Evolutionary conservation across 2,888 invertebrate genomes (phyloP).

Genomic region (Ormyrus labotus): DNA sequence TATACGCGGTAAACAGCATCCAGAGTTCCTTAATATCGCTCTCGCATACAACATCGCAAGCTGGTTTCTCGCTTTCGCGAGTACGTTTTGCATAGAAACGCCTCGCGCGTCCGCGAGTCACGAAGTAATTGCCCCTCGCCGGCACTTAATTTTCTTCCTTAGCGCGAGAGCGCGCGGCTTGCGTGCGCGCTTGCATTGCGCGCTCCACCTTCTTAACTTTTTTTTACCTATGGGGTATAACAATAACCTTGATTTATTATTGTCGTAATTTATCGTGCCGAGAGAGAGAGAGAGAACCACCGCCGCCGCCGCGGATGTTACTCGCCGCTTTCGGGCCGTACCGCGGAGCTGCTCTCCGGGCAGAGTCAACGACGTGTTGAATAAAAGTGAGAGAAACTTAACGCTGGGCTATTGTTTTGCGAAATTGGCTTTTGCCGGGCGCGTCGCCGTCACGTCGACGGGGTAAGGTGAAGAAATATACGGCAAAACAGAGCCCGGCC

Average conservation of each 20-base stretch:
- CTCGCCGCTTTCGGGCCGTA: background rate
- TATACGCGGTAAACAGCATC: background rate
- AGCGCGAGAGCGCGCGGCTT: background rate
- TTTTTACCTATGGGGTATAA: slow-evolving; percentile 25
- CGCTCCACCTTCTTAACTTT: slow-evolving; percentile 9
- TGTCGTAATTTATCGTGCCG: slow-evolving; percentile 51
- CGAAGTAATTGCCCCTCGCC: slow-evolving; percentile 44
- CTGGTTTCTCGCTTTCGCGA: slow-evolving; percentile 1
- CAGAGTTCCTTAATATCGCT: background rate
- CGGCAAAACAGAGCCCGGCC: no score
- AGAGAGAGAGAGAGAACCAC: background rate
- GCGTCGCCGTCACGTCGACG: background rate
- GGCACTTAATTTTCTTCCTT: slow-evolving; percentile 46
- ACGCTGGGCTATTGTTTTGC: no score
- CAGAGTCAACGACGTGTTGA: slow-evolving; percentile 15
- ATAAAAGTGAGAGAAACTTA: slow-evolving; percentile 11
- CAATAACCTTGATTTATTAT: slow-evolving; percentile 55
- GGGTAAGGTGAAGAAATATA: no score
- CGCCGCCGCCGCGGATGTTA: background rate
- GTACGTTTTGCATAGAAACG: slow-evolving; percentile 26
- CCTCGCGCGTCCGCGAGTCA: slow-evolving; percentile 36
- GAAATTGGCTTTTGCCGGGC: background rate
- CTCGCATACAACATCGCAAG: background rate
- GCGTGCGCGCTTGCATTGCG: slow-evolving; percentile 1
- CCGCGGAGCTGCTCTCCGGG: background rate